Percentiles rank a stretch among this genome's conserved stretches.
Conservation (phyloP, 2,113 vertebrate genomes). For the Zosterops pallidus region DNA sequence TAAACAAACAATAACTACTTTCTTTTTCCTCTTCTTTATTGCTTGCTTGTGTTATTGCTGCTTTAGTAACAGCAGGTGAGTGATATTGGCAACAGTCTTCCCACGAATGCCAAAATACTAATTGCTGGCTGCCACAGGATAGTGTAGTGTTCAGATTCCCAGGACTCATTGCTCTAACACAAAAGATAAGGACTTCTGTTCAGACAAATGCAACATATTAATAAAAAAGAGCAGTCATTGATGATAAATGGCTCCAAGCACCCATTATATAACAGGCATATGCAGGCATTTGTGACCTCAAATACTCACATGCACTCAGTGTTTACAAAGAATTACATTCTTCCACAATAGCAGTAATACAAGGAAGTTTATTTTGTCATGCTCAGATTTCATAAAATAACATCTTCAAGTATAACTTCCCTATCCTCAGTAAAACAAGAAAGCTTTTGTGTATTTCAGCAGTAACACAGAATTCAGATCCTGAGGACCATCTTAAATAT, state of each 20-base stretch:
- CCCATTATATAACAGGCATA: not conserved
- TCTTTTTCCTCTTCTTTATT: not conserved
- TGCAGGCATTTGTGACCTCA: not conserved
- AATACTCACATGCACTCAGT: not conserved
- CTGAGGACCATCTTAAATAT: not conserved
- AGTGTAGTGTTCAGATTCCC: not conserved
- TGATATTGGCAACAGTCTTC: not conserved
- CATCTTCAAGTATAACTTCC: slow-evolving; percentile 42
- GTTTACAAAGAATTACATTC: slow-evolving; percentile 42
- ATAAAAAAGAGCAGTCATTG: not conserved
- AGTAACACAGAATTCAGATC: not conserved
- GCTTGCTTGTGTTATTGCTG: not conserved
- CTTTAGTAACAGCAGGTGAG: not conserved
- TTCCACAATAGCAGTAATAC: slow-evolving; percentile 29
- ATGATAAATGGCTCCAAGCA: not conserved
- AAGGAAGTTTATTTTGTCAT: slow-evolving; percentile 70
- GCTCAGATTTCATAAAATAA: slow-evolving; percentile 60
- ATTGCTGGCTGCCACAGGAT: not conserved
- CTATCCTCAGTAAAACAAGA: slow-evolving; percentile 32
- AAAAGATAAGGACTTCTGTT: not conserved
- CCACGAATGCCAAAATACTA: not conserved
- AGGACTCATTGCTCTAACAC: not conserved
- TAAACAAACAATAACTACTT: not conserved
- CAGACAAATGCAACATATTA: not conserved
- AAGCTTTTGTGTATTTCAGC: slow-evolving; percentile 32